These are phyloP conservation scores for Asteroscopus sphinx DNA, from an alignment of 2,888 invertebrate genomes.

Conservation along the genomic window DNA sequence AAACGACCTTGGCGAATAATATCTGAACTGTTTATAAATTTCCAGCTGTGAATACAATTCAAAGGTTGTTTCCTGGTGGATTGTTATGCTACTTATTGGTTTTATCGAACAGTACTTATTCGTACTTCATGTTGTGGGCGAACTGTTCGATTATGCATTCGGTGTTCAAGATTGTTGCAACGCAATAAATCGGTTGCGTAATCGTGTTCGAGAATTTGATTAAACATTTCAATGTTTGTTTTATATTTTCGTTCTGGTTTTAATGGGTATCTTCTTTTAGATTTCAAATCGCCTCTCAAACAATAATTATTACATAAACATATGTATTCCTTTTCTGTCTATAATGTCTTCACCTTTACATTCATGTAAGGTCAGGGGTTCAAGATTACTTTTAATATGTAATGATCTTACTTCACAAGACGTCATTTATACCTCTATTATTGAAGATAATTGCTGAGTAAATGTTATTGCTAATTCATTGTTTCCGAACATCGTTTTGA, in stretches of 20 bases:
- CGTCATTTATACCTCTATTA: slow-evolving; percentile 16
- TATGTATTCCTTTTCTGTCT: slow-evolving; percentile 9
- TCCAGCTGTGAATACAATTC: slow-evolving; percentile 52
- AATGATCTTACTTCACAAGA: slow-evolving; percentile 14
- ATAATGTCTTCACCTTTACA: slow-evolving; percentile 21
- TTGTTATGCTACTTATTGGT: slow-evolving; percentile 28
- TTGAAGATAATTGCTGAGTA: slow-evolving; percentile 2
- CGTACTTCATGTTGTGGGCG: slow-evolving; percentile 36
- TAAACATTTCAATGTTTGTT: slow-evolving; percentile 22
- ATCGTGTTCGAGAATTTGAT: slow-evolving; percentile 20
- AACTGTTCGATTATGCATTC: slow-evolving; percentile 41
- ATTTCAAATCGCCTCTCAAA: background rate
- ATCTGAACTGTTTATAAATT: slow-evolving; percentile 64
- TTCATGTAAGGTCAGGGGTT: slow-evolving; percentile 36
- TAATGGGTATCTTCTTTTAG: background rate
- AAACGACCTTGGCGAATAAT: slow-evolving; percentile 64
- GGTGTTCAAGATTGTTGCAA: slow-evolving; percentile 20
- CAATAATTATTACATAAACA: slow-evolving; percentile 19
- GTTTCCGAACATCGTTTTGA: background rate
- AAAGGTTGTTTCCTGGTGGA: slow-evolving; percentile 40
- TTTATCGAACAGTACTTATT: slow-evolving; percentile 10
- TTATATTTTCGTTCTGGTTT: background rate
- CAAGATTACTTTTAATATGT: slow-evolving; percentile 23
- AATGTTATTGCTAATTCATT: background rate
- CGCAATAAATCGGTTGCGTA: slow-evolving; percentile 27